These are phyloP conservation scores for Cisticola juncidis DNA, from an alignment of 2,113 vertebrate genomes.

Conservation along the genomic window DNA sequence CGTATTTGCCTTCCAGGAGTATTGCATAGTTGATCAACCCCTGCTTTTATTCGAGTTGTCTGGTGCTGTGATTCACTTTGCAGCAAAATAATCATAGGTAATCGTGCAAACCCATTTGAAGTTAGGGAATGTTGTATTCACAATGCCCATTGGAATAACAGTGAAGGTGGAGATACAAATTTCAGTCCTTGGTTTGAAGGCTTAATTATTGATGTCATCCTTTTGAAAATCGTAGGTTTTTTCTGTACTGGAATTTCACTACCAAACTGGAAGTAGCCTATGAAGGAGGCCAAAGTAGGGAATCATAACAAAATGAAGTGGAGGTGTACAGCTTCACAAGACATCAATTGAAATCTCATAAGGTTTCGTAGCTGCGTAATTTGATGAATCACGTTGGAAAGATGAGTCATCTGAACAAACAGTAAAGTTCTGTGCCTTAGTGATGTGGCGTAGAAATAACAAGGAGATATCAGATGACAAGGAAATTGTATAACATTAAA, in stretches of 20 bases:
- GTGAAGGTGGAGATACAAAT: not conserved
- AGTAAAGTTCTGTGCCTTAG: slow-evolving; percentile 29
- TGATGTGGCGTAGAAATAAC: not conserved
- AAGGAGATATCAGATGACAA: not conserved
- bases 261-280: not conserved
- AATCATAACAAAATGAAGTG: not conserved
- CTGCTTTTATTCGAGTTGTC: not conserved
- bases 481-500: not conserved
- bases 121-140: not conserved
- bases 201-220: not conserved
- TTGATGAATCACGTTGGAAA: slow-evolving; percentile 50
- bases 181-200: not conserved
- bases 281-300: not conserved
- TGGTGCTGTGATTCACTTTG: not conserved
- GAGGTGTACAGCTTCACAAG: slow-evolving; percentile 20
- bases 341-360: not conserved
- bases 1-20: not conserved
- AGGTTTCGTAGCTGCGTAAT: not conserved
- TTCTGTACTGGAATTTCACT: not conserved
- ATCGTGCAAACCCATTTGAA: not conserved
- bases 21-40: not conserved
- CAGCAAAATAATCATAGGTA: not conserved
- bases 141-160: not conserved
- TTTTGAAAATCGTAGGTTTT: not conserved
- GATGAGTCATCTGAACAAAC: slow-evolving; percentile 46